phyloP scores from a whole-genome alignment of 2,113 vertebrate genomes.

The Corythoichthys haematopterus region DNA sequence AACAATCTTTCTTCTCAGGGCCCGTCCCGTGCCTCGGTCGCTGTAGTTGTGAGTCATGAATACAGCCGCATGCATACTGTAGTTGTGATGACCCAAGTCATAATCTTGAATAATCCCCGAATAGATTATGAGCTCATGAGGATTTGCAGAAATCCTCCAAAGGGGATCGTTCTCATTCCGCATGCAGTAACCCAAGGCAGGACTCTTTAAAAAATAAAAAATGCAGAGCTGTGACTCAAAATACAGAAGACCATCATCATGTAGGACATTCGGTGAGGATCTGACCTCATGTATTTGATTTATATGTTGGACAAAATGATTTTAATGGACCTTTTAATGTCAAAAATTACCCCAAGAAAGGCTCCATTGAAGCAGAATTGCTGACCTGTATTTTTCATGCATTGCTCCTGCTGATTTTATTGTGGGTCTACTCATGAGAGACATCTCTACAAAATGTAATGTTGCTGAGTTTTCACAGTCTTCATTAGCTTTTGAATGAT shows the following conservation, averaged over 20 bases:
- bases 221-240: slow-evolving; percentile 25
- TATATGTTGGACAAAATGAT: background rate
- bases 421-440: background rate
- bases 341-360: background rate
- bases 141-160: slow-evolving; percentile 24
- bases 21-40: background rate
- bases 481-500: no score
- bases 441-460: background rate
- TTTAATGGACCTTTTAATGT: background rate
- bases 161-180: slow-evolving; percentile 9
- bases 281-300: background rate
- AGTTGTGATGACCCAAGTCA: slow-evolving; percentile 24
- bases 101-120: slow-evolving; percentile 37
- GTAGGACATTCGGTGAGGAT: background rate
- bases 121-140: slow-evolving; percentile 39
- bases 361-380: background rate
- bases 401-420: background rate
- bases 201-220: slow-evolving; percentile 15
- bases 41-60: background rate
- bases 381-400: background rate
- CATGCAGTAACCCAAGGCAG: slow-evolving; percentile 20
- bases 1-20: background rate
- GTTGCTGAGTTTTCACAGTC: background rate
- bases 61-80: background rate
- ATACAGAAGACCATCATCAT: background rate